Evolutionary conservation across 2,797 vertebrate species (phyloP), one percentile per base, ranked within the genome.

Genomic region (Myripristis jacobus): DNA sequence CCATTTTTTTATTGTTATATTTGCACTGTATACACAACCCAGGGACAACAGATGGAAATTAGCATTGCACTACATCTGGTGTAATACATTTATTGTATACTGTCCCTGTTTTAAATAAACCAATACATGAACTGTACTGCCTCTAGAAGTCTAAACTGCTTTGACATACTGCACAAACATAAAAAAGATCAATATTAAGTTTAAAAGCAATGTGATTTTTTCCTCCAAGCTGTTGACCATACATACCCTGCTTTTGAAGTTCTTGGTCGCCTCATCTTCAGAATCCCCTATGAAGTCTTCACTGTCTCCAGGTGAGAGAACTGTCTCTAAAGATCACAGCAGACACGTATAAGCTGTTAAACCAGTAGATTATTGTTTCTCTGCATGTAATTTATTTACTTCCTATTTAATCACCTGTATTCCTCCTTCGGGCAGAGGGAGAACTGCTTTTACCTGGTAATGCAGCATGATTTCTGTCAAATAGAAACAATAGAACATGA

Each of bases 221-320:
- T 51, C 4, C 6, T 16, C 1, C 13, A 31, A 31, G 13, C 38
- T 21, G n/a, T 4, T 2, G 5, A 52, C n/a, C 4, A 12, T 13
- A 84, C 91, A 15, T 86, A 94, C 93, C 78, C 88, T 86, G 73
- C 62, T 81, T 86, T 92, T 95, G 36, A 94, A 93, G 77, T 91
- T 92, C 78, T 93, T 93, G 0, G 87, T 83, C 0, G 65, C 90
- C 57, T 95, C 94, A 8, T 95, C 94, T 66, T 95, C 94, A 22
- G 94, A 95, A 82, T 95, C 94, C 0, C 88, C 86, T 0, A 95
- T 89, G 0, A 94, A 83, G 7, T 95, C 93, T 6, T 92, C 90
- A 7, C 41, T 10, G 1, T 78, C 83, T 41, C 76, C 79, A 3
- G 75, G 6, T 4, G 34, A 18, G 3, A 1, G 52, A 3, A 1